Conservation (phyloP, 2,113 vertebrate genomes). For the Abramis brama region DNA sequence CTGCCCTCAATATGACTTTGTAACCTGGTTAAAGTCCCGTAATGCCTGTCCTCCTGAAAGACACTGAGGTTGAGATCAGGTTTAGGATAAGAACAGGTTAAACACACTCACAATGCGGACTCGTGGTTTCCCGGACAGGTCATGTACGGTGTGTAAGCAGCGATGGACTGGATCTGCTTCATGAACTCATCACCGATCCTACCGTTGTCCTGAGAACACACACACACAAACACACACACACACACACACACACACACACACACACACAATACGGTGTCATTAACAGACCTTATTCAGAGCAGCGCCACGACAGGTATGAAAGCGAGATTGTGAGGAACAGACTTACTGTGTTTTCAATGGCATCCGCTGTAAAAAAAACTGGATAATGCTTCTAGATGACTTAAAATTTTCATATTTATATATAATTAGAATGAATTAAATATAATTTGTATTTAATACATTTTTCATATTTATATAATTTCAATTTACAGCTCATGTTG, state of each 20-base stretch:
- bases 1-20: background rate
- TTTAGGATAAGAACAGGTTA: background rate
- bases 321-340: too few species aligned
- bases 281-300: too few species aligned
- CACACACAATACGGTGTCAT: background rate
- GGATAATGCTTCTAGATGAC: too few species aligned
- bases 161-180: conserved; percentile 85
- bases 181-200: conserved; percentile 86
- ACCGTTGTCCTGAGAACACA: conserved; percentile 76
- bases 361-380: too few species aligned
- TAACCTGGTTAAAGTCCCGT: background rate
- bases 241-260: background rate
- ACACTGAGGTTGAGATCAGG: background rate
- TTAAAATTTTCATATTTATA: too few species aligned
- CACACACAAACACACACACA: background rate
- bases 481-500: too few species aligned
- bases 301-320: too few species aligned
- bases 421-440: too few species aligned
- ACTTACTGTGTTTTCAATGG: too few species aligned
- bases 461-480: too few species aligned
- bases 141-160: conserved; percentile 86
- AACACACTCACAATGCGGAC: conserved; percentile 77
- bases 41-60: background rate
- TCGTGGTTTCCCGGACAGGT: conserved; percentile 90
- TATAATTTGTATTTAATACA: too few species aligned